Evolutionary conservation across 1,140 invertebrate genomes (phyloP).

Genomic region (Cherax destructor): DNA sequence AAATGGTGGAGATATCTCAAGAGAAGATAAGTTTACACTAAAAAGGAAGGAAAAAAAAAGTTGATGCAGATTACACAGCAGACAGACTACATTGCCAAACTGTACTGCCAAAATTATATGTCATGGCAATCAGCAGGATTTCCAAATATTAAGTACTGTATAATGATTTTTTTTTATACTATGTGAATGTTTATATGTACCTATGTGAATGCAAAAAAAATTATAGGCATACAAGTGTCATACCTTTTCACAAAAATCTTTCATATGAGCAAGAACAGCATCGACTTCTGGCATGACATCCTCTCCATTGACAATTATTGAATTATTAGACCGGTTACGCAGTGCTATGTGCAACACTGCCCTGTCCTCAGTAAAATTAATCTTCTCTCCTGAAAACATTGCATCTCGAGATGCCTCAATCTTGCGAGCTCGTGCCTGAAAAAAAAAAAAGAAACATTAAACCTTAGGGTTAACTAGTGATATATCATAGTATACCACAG

Average conservation of each 20-base stretch:
- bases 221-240: constrained; percentile 42
- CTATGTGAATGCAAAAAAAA: no score
- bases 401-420: constrained; percentile 90
- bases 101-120: no score
- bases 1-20: no score
- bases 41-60: no score
- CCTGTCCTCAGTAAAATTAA: constrained; percentile 98
- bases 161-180: no score
- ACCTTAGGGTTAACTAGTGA: not conserved
- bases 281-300: constrained; percentile 97
- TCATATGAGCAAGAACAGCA: constrained; percentile 94
- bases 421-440: constrained; percentile 86
- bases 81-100: no score
- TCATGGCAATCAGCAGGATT: no score
- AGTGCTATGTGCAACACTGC: constrained; percentile 97
- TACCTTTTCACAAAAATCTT: constrained; percentile 89
- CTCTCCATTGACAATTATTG: constrained; percentile 90
- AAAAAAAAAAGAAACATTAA: not conserved
- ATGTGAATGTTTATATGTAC: no score
- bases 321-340: constrained; percentile 87
- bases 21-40: no score
- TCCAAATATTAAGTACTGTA: no score
- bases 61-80: no score
- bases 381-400: constrained; percentile 96
- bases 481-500: not conserved